Percentiles rank a stretch among this genome's conserved stretches.
phyloP scores from a whole-genome alignment of 2,888 invertebrate species.

The Venusia cambrica region DNA sequence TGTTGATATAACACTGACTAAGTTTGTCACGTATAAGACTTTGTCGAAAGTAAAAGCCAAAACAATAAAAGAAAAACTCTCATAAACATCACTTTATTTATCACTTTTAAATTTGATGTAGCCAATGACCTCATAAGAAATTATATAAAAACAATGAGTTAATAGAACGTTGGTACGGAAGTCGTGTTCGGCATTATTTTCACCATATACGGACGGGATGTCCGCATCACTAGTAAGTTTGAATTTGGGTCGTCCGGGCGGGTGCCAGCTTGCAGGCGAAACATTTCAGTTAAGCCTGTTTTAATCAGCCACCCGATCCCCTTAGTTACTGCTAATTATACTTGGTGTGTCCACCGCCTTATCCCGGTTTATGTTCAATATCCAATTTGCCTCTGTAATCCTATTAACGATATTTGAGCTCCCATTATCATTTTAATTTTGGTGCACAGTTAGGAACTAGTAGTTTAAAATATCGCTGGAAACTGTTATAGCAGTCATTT shows the following conservation, averaged over 20 bases:
- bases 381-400: constrained; percentile 71
- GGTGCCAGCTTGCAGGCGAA: constrained; percentile 28
- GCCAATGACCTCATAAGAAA: too few species aligned
- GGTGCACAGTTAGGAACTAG: constrained; percentile 18
- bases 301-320: constrained; percentile 60
- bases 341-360: constrained; percentile 69
- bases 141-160: too few species aligned
- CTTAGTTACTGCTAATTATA: constrained; percentile 74
- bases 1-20: too few species aligned
- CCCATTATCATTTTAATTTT: constrained; percentile 49
- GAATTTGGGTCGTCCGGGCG: constrained; percentile 40
- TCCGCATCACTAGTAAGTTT: constrained; percentile 30
- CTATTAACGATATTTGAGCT: constrained; percentile 64
- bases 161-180: too few species aligned
- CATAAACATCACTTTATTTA: too few species aligned
- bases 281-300: constrained; percentile 58
- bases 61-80: too few species aligned
- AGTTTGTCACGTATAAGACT: too few species aligned
- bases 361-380: constrained; percentile 63
- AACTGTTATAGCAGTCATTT: constrained; percentile 18
- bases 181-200: background rate
- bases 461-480: constrained; percentile 14
- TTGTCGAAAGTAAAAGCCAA: too few species aligned
- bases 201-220: background rate
- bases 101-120: too few species aligned